Evolutionary conservation across 2,113 vertebrate species (phyloP).

Genomic region (Rhabdornis inornatus): DNA sequence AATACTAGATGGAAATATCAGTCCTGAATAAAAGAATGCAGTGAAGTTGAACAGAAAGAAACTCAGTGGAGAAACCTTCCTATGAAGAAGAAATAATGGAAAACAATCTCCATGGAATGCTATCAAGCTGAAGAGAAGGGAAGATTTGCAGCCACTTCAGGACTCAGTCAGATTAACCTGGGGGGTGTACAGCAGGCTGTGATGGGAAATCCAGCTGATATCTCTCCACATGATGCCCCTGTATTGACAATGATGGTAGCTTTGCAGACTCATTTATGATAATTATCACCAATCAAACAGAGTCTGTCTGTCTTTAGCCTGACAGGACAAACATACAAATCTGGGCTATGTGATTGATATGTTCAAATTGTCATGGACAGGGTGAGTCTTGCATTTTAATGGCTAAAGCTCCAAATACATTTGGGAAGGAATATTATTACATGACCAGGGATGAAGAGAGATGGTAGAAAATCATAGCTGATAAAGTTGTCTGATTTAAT

Average conservation of each 20-base stretch:
- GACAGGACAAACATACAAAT: not conserved
- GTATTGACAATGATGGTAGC: not conserved
- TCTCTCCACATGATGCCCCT: not conserved
- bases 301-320: not conserved
- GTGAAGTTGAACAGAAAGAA: not conserved
- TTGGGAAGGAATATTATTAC: not conserved
- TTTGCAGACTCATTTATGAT: not conserved
- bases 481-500: not conserved
- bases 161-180: not conserved
- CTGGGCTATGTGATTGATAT: not conserved
- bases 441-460: not conserved
- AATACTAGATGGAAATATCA: not conserved
- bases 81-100: not conserved
- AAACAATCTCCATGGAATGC: not conserved
- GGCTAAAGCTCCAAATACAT: not conserved
- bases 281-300: not conserved
- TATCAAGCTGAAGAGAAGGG: not conserved
- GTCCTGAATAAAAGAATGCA: not conserved
- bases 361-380: accelerated
- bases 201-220: not conserved
- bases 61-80: not conserved
- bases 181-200: accelerated
- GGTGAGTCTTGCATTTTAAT: not conserved
- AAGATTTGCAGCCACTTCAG: not conserved
- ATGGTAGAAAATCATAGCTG: not conserved